phyloP scores from a whole-genome alignment of 2,113 vertebrate species.

The Forbesichthys papilliferus region DNA sequence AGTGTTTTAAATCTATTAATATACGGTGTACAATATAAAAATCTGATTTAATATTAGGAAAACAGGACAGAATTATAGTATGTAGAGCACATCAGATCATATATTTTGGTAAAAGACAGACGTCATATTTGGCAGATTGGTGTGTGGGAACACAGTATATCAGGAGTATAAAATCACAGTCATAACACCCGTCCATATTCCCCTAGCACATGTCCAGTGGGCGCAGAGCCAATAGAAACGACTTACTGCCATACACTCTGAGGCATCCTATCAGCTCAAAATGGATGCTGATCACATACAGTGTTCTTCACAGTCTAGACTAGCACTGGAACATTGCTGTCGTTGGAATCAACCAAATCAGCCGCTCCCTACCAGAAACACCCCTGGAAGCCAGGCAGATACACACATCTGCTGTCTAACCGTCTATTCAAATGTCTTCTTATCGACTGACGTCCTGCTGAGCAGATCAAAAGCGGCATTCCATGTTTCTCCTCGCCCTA shows the following conservation, averaged over 20 bases:
- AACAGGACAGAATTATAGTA: slow-evolving; percentile 41
- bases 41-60: slow-evolving; percentile 10
- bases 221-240: slow-evolving; percentile 1
- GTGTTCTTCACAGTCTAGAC: slow-evolving; percentile 26
- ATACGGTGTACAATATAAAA: slow-evolving; percentile 15
- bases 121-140: slow-evolving; percentile 31
- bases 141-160: slow-evolving; percentile 18
- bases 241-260: slow-evolving; percentile 17
- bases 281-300: slow-evolving; percentile 35
- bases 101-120: slow-evolving; percentile 27
- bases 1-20: slow-evolving; percentile 19
- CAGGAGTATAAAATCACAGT: slow-evolving; percentile 32
- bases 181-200: slow-evolving; percentile 42
- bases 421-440: slow-evolving; percentile 25
- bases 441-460: background rate
- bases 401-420: slow-evolving; percentile 12
- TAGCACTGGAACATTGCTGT: slow-evolving; percentile 25
- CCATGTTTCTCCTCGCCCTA: slow-evolving; percentile 38
- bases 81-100: slow-evolving; percentile 41
- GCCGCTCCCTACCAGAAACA: background rate
- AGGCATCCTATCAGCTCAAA: slow-evolving; percentile 39
- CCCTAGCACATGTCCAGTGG: slow-evolving; percentile 35
- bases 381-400: background rate
- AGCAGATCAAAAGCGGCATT: background rate
- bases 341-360: slow-evolving; percentile 28